Evolutionary conservation across 2,113 vertebrate species (phyloP).

Genomic region (Mesembrinibis cayennensis): DNA sequence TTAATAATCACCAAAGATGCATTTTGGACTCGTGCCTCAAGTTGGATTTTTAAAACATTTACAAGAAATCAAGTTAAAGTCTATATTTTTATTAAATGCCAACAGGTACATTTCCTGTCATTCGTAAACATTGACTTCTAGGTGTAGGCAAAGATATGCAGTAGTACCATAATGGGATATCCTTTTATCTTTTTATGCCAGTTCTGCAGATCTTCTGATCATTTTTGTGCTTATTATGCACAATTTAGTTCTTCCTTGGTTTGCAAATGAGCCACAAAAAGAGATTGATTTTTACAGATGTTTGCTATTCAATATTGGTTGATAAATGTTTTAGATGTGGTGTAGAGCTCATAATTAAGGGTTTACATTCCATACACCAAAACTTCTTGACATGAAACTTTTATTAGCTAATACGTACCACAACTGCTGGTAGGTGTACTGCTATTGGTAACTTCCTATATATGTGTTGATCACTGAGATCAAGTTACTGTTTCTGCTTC

Average conservation of each 20-base stretch:
- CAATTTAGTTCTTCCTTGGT: conserved; percentile 26
- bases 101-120: neutral
- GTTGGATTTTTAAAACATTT: neutral
- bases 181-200: conserved; percentile 27
- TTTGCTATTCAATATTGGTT: conserved; percentile 40
- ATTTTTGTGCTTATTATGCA: conserved; percentile 43
- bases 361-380: neutral
- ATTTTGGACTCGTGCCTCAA: neutral
- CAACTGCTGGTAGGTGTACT: neutral
- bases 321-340: conserved; percentile 43
- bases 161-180: neutral
- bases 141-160: neutral
- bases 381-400: neutral
- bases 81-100: neutral
- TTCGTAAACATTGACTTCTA: neutral
- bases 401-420: neutral
- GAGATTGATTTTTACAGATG: conserved; percentile 49
- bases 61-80: too few species aligned
- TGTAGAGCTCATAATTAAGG: conserved; percentile 37
- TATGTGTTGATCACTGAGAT: neutral
- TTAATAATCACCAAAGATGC: neutral
- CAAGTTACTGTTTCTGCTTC: neutral
- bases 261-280: conserved; percentile 35
- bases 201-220: conserved; percentile 15
- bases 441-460: neutral